These are phyloP conservation scores for Polyodon spathula DNA, from an alignment of 2,113 vertebrate genomes.

Conservation along the genomic window DNA sequence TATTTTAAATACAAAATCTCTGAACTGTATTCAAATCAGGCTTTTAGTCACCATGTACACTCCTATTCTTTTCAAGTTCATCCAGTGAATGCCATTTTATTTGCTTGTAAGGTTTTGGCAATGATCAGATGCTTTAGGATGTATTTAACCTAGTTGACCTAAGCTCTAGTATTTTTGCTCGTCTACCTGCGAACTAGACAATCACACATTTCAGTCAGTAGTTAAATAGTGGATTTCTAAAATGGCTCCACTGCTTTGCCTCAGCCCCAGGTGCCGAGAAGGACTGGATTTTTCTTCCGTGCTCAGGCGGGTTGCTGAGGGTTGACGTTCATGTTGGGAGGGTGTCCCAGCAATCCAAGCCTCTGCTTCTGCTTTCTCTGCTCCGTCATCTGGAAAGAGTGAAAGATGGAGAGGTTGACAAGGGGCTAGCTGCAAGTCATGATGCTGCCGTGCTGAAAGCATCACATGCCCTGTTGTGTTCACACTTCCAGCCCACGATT, in stretches of 20 bases:
- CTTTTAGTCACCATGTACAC: conserved; percentile 64
- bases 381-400: conserved; percentile 88
- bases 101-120: conserved; percentile 43
- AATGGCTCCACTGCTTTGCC: conserved; percentile 8
- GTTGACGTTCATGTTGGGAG: conserved; percentile 86
- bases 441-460: too few relatives aligned
- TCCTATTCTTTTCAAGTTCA: conserved; percentile 61
- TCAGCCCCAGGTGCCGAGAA: not conserved
- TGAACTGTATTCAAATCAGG: conserved; percentile 30
- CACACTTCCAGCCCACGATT: too few relatives aligned
- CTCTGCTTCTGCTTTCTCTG: conserved; percentile 98
- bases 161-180: conserved; percentile 35
- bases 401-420: conserved; percentile 27
- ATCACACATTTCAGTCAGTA: conserved; percentile 21
- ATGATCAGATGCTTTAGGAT: not conserved
- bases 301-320: conserved; percentile 82
- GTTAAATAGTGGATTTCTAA: conserved; percentile 12
- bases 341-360: conserved; percentile 86
- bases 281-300: not conserved
- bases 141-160: conserved; percentile 22
- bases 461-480: too few relatives aligned
- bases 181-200: conserved; percentile 16
- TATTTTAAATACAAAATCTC: conserved; percentile 70
- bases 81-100: conserved; percentile 61
- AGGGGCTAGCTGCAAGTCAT: too few relatives aligned